Conservation (phyloP, 2,113 vertebrate species). For the Tenrec ecaudatus region DNA sequence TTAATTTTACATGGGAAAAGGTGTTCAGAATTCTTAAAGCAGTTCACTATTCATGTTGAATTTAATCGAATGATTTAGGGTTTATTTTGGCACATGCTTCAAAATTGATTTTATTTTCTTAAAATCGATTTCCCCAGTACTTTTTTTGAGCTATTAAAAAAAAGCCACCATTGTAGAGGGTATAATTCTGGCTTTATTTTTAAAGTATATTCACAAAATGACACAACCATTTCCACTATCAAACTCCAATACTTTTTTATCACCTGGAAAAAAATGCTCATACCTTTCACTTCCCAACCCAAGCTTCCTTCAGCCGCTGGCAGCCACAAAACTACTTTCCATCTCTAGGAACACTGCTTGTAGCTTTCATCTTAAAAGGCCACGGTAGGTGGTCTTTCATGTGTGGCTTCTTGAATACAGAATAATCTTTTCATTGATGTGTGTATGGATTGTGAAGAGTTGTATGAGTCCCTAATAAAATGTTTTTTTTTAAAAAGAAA, state of each 20-base stretch:
- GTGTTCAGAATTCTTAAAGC: neutral
- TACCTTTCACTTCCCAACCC: too few species aligned
- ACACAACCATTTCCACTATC: neutral
- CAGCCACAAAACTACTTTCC: neutral
- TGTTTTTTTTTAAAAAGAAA: too few species aligned
- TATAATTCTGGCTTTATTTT: neutral
- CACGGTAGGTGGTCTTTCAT: neutral
- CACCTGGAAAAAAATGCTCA: too few species aligned
- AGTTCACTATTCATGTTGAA: neutral
- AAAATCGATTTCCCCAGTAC: neutral
- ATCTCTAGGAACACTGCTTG: neutral
- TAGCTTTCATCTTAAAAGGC: neutral
- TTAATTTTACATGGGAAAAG: neutral
- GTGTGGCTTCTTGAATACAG: neutral
- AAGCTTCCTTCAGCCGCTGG: neutral
- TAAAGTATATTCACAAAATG: constrained; percentile 17
- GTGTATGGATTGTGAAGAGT: too few species aligned
- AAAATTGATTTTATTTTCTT: neutral
- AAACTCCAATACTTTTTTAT: neutral
- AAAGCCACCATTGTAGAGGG: neutral
- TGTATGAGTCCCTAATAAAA: too few species aligned
- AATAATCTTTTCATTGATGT: neutral
- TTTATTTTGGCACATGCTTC: neutral
- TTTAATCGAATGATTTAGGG: neutral
- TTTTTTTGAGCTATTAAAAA: neutral